Percentiles rank a stretch among this genome's conserved stretches.
Evolutionary conservation across 1,140 invertebrate genomes (phyloP).

Genomic region (Zophobas atratus): DNA sequence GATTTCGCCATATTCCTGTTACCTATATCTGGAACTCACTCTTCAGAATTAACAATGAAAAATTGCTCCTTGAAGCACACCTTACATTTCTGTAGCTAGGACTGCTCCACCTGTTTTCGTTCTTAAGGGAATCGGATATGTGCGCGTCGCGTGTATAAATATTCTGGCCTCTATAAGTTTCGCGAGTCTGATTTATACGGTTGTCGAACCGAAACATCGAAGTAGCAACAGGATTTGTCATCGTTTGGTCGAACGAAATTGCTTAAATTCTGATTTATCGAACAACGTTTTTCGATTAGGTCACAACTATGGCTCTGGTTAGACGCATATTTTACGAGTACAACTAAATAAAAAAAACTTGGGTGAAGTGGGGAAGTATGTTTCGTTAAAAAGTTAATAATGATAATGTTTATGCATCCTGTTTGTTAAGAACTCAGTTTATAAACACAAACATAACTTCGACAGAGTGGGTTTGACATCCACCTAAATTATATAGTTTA

Average conservation of each 20-base stretch:
- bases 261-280: neutral
- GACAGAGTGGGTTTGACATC: too few relatives aligned
- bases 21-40: slow-evolving; percentile 48
- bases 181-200: slow-evolving; percentile 12
- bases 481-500: too few relatives aligned
- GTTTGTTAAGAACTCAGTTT: too few relatives aligned
- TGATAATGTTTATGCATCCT: too few relatives aligned
- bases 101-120: slow-evolving; percentile 32
- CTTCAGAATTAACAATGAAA: slow-evolving; percentile 51
- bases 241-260: slow-evolving; percentile 1
- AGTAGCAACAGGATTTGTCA: slow-evolving; percentile 13
- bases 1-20: slow-evolving; percentile 30
- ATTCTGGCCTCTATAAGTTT: slow-evolving; percentile 9
- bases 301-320: neutral
- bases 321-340: too few relatives aligned
- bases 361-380: too few relatives aligned
- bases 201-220: neutral
- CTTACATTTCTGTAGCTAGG: slow-evolving; percentile 5
- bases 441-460: too few relatives aligned
- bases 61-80: slow-evolving; percentile 35
- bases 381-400: too few relatives aligned
- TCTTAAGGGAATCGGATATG: slow-evolving; percentile 9
- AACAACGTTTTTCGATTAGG: neutral
- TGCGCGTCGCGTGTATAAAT: slow-evolving; percentile 9
- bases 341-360: too few relatives aligned